Percentiles rank a stretch among this genome's conserved stretches.
Evolutionary conservation across 2,888 invertebrate species (phyloP).

Genomic region (Melanargia galathea): DNA sequence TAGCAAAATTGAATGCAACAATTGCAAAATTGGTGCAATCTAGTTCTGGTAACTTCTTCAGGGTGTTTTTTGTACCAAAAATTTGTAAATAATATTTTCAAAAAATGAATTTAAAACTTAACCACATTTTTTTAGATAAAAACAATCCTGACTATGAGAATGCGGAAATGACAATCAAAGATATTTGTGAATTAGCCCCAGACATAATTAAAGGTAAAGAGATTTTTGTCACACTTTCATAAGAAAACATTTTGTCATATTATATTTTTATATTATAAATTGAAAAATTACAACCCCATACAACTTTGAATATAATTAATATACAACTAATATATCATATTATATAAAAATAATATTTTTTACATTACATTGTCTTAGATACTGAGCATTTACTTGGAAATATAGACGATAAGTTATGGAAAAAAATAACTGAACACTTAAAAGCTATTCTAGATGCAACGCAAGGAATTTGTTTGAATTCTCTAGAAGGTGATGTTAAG

Average conservation of each 20-base stretch:
- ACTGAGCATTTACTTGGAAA: constrained; percentile 28
- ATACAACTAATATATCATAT: too few relatives aligned
- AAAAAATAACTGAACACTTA: constrained; percentile 33
- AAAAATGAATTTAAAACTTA: too few relatives aligned
- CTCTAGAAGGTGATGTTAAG: constrained; percentile 24
- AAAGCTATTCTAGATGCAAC: constrained; percentile 33
- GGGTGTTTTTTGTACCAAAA: too few relatives aligned
- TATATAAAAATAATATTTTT: constrained; percentile 14
- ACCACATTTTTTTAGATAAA: constrained; percentile 37
- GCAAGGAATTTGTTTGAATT: constrained; percentile 32
- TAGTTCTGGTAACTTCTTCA: constrained; percentile 40
- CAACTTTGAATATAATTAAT: too few relatives aligned
- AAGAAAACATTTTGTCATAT: too few relatives aligned
- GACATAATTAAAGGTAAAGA: constrained; percentile 44
- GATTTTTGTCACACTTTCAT: not conserved
- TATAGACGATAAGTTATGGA: constrained; percentile 33
- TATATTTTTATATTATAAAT: too few relatives aligned
- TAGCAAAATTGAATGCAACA: constrained; percentile 44
- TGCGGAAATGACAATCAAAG: constrained; percentile 43
- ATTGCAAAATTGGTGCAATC: constrained; percentile 40
- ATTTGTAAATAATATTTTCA: too few relatives aligned
- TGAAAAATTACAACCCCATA: too few relatives aligned
- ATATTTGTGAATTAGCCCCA: constrained; percentile 45
- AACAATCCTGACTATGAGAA: constrained; percentile 43
- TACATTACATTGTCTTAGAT: too few relatives aligned